Conservation (phyloP, 2,888 invertebrate species). For the Lypha dubia region DNA sequence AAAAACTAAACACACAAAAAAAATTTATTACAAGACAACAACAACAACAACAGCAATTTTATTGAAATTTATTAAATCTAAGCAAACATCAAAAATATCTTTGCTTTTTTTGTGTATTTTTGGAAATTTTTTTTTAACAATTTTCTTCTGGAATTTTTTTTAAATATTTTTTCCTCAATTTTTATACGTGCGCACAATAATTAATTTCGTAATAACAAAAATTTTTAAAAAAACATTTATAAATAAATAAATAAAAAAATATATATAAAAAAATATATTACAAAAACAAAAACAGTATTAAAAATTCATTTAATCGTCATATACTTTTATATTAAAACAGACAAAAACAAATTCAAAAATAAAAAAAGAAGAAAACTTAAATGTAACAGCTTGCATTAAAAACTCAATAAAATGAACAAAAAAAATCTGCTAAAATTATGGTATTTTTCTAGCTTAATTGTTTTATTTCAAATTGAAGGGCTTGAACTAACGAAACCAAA, state of each 20-base stretch:
- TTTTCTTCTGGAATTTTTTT: constrained; percentile 7
- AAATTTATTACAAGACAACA: constrained; percentile 5
- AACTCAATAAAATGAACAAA: constrained; percentile 68
- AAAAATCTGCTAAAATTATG: constrained; percentile 64
- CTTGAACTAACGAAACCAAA: neutral
- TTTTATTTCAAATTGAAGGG: neutral
- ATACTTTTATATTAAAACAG: constrained; percentile 70
- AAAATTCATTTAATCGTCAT: constrained; percentile 69
- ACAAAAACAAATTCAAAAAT: constrained; percentile 27
- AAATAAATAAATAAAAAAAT: constrained; percentile 28
- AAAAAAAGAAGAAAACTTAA: constrained; percentile 58
- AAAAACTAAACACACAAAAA: constrained; percentile 4
- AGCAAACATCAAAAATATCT: neutral
- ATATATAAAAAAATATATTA: constrained; percentile 10
- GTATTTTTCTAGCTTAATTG: neutral
- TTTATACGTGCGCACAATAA: constrained; percentile 70
- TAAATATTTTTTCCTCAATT: constrained; percentile 46
- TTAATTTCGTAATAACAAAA: constrained; percentile 56
- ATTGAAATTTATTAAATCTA: constrained; percentile 3
- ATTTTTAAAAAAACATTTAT: constrained; percentile 45
- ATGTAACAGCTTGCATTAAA: constrained; percentile 72
- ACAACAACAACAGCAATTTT: constrained; percentile 37
- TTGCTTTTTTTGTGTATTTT: constrained; percentile 40
- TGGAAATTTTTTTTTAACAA: neutral
- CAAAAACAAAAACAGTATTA: constrained; percentile 45